Evolutionary conservation across 2,113 vertebrate genomes (phyloP).

Genomic region (Sigmodon hispidus): DNA sequence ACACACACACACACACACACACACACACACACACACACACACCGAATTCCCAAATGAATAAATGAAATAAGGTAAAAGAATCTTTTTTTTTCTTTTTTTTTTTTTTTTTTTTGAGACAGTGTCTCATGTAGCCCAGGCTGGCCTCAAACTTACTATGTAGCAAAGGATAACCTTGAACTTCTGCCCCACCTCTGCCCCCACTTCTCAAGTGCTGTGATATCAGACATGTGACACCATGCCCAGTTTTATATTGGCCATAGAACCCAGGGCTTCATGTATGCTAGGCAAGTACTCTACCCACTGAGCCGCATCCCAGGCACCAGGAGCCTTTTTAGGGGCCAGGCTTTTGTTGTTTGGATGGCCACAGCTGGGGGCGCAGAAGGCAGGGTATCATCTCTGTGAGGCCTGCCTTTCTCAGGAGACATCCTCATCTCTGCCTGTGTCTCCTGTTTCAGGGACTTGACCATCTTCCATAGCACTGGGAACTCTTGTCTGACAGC

Average conservation of each 20-base stretch:
- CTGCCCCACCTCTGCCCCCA: not conserved
- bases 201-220: not conserved
- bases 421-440: not conserved
- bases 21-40: not conserved
- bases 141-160: not conserved
- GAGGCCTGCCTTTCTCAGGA: not conserved
- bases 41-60: not conserved
- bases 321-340: not conserved
- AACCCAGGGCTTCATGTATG: not conserved
- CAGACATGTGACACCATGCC: not conserved
- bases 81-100: not conserved
- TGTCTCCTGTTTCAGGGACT: not conserved
- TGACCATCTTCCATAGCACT: not conserved
- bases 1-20: not conserved
- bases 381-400: fast-evolving
- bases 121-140: not conserved
- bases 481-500: not conserved
- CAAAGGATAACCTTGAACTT: not conserved
- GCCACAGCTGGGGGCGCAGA: not conserved
- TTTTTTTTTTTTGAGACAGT: not conserved
- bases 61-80: not conserved
- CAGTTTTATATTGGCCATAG: not conserved
- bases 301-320: not conserved
- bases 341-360: not conserved
- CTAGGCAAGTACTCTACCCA: too few relatives aligned